A percentile compares a stretch with the other conserved stretches of the same genome.
These are phyloP conservation scores for Andrena hattorfiana DNA, from an alignment of 2,888 invertebrate species.

Conservation along the genomic window DNA sequence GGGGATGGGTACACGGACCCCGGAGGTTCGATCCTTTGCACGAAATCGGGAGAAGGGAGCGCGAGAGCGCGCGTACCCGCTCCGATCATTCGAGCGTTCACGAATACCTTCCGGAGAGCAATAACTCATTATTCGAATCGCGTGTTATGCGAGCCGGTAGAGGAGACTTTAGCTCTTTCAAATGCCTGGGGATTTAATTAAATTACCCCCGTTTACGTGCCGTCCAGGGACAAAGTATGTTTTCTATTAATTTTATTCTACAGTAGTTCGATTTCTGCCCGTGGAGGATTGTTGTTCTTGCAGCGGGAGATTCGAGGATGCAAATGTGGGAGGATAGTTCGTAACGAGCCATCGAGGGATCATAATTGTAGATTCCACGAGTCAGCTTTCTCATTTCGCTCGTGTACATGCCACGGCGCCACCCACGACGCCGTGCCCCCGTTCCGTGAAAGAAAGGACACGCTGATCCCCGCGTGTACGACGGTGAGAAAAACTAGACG, in stretches of 20 bases:
- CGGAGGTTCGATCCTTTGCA: constrained; percentile 37
- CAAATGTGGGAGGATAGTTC: background rate
- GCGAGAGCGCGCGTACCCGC: constrained; percentile 17
- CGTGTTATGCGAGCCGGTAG: too few species aligned
- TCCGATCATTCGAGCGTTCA: background rate
- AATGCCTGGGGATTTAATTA: too few species aligned
- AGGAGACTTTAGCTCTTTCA: too few species aligned
- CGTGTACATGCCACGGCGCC: constrained; percentile 33
- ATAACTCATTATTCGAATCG: too few species aligned
- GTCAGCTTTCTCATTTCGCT: constrained; percentile 42
- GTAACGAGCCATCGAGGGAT: background rate
- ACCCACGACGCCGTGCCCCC: constrained; percentile 56
- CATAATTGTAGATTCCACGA: constrained; percentile 37
- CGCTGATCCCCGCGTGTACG: constrained; percentile 29
- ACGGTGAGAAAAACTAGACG: constrained; percentile 48
- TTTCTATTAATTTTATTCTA: background rate
- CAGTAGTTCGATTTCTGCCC: background rate
- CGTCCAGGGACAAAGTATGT: background rate
- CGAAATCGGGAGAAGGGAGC: constrained; percentile 38
- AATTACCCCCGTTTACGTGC: background rate
- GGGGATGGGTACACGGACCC: constrained; percentile 19
- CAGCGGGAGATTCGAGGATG: background rate
- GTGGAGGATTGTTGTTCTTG: background rate
- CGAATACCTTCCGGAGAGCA: too few species aligned
- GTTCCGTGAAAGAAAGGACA: constrained; percentile 53